Percentiles rank a stretch among this genome's conserved stretches.
These are phyloP conservation scores for Popillia japonica DNA, from an alignment of 1,140 invertebrate species.

Conservation along the genomic window DNA sequence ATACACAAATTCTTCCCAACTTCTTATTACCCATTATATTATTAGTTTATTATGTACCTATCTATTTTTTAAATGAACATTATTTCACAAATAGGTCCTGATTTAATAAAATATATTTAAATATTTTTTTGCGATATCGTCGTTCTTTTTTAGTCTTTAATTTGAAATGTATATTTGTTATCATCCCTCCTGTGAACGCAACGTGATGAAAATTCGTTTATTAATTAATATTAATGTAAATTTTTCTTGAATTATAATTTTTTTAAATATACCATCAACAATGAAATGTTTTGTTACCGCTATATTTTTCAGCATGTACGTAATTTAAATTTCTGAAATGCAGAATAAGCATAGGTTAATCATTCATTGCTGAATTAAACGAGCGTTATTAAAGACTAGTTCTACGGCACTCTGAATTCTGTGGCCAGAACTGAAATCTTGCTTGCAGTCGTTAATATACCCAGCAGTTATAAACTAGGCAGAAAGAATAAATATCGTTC, in stretches of 20 bases:
- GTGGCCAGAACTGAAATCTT: no score
- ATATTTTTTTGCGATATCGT: not conserved
- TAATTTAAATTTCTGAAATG: no score
- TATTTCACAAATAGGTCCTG: not conserved
- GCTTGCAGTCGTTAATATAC: no score
- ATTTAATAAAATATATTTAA: constrained; percentile 31
- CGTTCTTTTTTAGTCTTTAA: not conserved
- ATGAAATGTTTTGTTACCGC: not conserved
- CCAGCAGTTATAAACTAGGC: no score
- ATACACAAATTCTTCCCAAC: constrained; percentile 23
- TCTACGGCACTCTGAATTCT: no score
- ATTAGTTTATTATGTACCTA: constrained; percentile 30
- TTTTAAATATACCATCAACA: constrained; percentile 29
- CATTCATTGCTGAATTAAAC: no score
- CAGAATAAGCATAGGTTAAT: no score
- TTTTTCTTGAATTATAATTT: constrained; percentile 34
- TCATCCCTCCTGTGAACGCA: not conserved
- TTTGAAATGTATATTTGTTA: constrained; percentile 27
- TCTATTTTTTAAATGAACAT: constrained; percentile 21
- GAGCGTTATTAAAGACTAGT: no score
- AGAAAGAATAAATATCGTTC: no score
- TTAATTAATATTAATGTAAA: constrained; percentile 13
- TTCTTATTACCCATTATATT: not conserved
- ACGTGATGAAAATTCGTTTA: constrained; percentile 13
- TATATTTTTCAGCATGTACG: not conserved